Evolutionary conservation across 2,888 invertebrate species (phyloP).

Genomic region (Eupithecia inturbata): DNA sequence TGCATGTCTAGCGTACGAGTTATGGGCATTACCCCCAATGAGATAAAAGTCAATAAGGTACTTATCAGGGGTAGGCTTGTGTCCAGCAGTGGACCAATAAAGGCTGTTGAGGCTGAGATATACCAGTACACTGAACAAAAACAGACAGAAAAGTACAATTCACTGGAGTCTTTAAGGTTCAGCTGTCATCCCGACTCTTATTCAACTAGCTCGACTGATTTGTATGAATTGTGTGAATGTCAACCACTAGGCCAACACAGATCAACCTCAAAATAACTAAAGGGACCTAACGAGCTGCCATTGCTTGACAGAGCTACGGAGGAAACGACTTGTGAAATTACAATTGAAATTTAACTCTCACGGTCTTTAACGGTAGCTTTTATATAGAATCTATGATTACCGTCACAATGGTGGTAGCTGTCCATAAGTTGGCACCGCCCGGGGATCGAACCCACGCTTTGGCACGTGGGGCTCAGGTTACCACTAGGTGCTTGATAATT

Average conservation of each 20-base stretch:
- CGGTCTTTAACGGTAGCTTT: neutral
- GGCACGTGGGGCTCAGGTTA: constrained; percentile 29
- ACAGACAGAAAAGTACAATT: neutral
- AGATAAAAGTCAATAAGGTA: too few species aligned
- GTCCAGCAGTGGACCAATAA: too few species aligned
- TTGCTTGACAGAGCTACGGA: neutral
- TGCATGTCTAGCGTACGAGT: too few species aligned
- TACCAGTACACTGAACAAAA: too few species aligned
- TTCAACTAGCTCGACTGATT: neutral
- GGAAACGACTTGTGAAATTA: neutral
- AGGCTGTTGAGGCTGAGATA: too few species aligned
- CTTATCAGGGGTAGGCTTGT: too few species aligned
- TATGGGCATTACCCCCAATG: too few species aligned
- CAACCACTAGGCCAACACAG: neutral
- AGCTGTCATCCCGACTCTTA: neutral
- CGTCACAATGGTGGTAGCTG: neutral
- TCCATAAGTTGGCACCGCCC: constrained; percentile 31
- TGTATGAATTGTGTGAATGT: constrained; percentile 1
- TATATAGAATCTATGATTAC: neutral
- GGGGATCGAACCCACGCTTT: constrained; percentile 36
- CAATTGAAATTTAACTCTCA: neutral
- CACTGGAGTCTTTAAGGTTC: neutral
- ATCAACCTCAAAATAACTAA: neutral
- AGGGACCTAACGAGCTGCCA: constrained; percentile 1
- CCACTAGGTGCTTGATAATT: constrained; percentile 59